Base-by-base conservation (phyloP, 2,113 vertebrate species). In the Cyanoderma ruficeps region DNA sequence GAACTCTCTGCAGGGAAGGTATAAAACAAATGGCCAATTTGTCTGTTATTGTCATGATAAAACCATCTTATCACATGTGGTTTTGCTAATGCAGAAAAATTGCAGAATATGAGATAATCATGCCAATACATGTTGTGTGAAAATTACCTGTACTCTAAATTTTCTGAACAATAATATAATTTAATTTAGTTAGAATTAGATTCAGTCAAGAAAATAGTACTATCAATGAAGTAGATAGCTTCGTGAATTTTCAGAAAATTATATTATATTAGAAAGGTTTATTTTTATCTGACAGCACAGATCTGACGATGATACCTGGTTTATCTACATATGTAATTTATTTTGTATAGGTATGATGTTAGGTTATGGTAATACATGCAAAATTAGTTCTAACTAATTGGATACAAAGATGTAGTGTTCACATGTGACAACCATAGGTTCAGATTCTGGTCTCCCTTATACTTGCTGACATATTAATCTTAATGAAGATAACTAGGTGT, bases 161-260 rank as follows among this genome's bases (percentile, higher is more conserved):
- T 71, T 88, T 77, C 25, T 76, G 8, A 55, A 31, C 11, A 65
- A 44, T 52, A 85, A 49, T 56, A 19, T 41, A 23, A 69, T 25
- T 70, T 10, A 72, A 91, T 80, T 86, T 78, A 44, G 20, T 67
- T 84, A 13, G 44, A 14, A 69, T 69, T 90, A 65, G 33, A 41
- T 37, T 70, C 13, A 78, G 46, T 64, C 9, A 61, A 52, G 23
- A 82, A 88, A 79, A 71, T 17, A 46, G 2, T n/a, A 30, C 28
- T 65, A 28, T 25, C 19, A 61, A 5, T 55, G 18, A 53, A 86
- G 24, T 11, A 76, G 11, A 52, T 11, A 56, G 13, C 63, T 91
- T 49, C n/a, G 74, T 56, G 11, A 30, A 60, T 93, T 90, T 94
- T 91, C 59, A 86, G 61, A 80, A 89, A 79, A 90, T 41, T 1